phyloP scores from a whole-genome alignment of 2,113 vertebrate species.

The Phodopus roborovskii region DNA sequence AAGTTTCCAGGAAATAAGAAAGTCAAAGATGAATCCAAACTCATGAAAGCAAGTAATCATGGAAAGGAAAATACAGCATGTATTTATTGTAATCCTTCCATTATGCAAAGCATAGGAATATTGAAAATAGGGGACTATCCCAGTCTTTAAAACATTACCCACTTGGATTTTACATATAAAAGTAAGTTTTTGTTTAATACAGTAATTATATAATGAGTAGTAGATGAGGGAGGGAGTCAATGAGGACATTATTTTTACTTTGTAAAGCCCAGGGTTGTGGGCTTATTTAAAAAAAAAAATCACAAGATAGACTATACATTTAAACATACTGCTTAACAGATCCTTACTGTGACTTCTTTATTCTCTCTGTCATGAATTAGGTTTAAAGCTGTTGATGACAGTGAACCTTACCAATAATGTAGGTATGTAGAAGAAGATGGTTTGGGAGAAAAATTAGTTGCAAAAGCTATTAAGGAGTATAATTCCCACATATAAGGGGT shows the following conservation, averaged over 20 bases:
- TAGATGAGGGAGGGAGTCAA: slow-evolving; percentile 14
- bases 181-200: slow-evolving; percentile 41
- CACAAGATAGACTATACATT: not conserved
- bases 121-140: not conserved
- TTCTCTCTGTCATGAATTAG: not conserved
- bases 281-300: slow-evolving; percentile 26
- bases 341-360: not conserved
- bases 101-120: not conserved
- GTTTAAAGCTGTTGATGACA: slow-evolving; percentile 23
- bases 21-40: slow-evolving; percentile 22
- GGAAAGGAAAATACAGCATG: not conserved
- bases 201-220: not conserved
- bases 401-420: slow-evolving; percentile 31
- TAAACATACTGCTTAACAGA: not conserved
- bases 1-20: slow-evolving; percentile 50
- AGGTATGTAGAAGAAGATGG: slow-evolving; percentile 24
- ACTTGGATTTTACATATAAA: slow-evolving; percentile 40
- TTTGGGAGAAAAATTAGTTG: slow-evolving; percentile 16
- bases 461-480: not conserved
- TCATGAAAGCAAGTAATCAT: not conserved
- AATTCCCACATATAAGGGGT: not conserved
- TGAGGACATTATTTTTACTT: slow-evolving; percentile 40
- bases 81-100: slow-evolving; percentile 15
- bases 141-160: not conserved
- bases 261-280: slow-evolving; percentile 10